Evolutionary conservation across 2,888 invertebrate genomes (phyloP).

Genomic region (Myopa tessellatipennis): DNA sequence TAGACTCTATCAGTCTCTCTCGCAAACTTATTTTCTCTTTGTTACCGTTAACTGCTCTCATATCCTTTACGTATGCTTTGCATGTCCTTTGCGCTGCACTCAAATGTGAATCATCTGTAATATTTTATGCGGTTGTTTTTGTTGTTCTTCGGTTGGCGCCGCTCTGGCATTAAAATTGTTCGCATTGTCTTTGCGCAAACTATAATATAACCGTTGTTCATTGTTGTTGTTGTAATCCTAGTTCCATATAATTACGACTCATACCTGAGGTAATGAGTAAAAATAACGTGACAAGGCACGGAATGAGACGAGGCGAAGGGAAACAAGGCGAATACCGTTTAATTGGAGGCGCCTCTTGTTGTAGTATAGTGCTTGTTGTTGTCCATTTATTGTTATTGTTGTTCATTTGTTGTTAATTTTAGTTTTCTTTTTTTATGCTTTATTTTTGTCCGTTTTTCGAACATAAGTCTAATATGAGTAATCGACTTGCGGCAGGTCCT

Average conservation of each 20-base stretch:
- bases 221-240: constrained; percentile 5
- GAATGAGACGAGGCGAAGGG: not conserved
- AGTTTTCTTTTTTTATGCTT: not conserved
- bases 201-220: not conserved
- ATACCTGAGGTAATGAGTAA: constrained; percentile 23
- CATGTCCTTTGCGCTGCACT: constrained; percentile 26
- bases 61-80: constrained; percentile 10
- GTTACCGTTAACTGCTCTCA: constrained; percentile 8
- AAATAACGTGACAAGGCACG: not conserved
- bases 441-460: constrained; percentile 26
- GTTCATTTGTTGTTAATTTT: no score
- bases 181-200: constrained; percentile 34
- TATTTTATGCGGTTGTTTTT: constrained; percentile 33
- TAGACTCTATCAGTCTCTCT: constrained; percentile 14
- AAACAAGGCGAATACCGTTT: not conserved
- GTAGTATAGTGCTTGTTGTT: constrained; percentile 25
- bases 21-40: constrained; percentile 12
- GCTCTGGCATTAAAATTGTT: constrained; percentile 56
- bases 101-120: constrained; percentile 39
- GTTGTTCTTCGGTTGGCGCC: constrained; percentile 60
- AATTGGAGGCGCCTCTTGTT: no score
- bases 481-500: constrained; percentile 29
- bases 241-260: constrained; percentile 33
- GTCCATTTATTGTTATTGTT: not conserved
- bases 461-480: constrained; percentile 30